These are phyloP conservation scores for Morphnarchus princeps DNA, from an alignment of 2,113 vertebrate genomes.

Conservation along the genomic window DNA sequence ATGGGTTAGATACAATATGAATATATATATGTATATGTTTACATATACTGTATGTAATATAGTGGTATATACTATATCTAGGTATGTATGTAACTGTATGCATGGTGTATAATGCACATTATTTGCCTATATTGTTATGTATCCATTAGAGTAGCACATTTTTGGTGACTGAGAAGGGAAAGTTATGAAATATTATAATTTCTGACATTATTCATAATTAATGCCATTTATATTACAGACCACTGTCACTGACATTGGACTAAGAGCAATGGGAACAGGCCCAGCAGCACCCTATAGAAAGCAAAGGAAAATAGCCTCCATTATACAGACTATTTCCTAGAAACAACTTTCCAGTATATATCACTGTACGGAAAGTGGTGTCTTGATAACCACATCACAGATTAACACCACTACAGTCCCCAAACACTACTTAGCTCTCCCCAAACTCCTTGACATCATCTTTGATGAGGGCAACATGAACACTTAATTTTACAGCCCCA, in stretches of 20 bases:
- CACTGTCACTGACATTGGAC: background rate
- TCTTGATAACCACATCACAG: background rate
- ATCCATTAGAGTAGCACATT: background rate
- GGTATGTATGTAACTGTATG: background rate
- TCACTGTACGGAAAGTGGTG: background rate
- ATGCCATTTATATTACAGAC: background rate
- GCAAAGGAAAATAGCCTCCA: background rate
- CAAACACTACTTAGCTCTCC: background rate
- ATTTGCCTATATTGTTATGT: background rate
- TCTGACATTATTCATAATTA: background rate
- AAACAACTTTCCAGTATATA: background rate
- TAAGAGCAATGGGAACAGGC: background rate
- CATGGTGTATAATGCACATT: background rate
- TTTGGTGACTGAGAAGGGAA: background rate
- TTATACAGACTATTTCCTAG: background rate
- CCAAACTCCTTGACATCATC: background rate
- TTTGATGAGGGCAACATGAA: background rate
- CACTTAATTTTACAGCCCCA: background rate
- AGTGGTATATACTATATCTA: background rate
- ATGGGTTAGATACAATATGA: background rate
- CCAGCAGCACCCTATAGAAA: background rate
- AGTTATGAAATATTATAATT: background rate
- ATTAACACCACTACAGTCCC: background rate
- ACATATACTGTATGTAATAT: background rate
- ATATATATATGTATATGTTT: background rate